Evolutionary conservation across 23 tunicate genomes (phyloP).

Genomic region (Aplidium turbinatum): DNA sequence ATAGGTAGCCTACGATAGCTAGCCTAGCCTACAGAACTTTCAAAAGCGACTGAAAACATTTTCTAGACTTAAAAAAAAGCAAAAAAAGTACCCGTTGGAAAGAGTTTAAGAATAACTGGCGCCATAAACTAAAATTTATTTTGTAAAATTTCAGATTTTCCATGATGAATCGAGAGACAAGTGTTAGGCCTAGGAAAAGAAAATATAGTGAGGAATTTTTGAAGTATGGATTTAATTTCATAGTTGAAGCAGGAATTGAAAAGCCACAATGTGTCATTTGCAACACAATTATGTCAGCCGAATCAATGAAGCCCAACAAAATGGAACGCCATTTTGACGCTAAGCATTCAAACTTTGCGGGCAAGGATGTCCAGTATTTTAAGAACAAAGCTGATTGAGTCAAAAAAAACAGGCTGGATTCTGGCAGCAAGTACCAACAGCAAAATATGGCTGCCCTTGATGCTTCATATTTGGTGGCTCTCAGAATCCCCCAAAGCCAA

Average conservation of each 20-base stretch:
- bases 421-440: slow-evolving; percentile 56
- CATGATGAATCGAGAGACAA: slow-evolving; percentile 29
- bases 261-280: slow-evolving; percentile 54
- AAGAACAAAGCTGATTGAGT: slow-evolving; percentile 42
- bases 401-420: slow-evolving; percentile 43
- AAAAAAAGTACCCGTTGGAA: slow-evolving; percentile 7
- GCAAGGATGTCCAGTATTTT: slow-evolving; percentile 47
- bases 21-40: slow-evolving; percentile 8
- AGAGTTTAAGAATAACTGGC: slow-evolving; percentile 2
- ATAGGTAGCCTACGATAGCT: slow-evolving; percentile 8
- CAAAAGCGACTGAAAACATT: slow-evolving; percentile 4
- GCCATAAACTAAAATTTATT: slow-evolving; percentile 23
- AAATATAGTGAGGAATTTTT: slow-evolving; percentile 42
- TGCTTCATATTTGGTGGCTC: slow-evolving; percentile 22
- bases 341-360: slow-evolving; percentile 43
- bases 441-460: slow-evolving; percentile 51
- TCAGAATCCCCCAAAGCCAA: slow-evolving; percentile 41
- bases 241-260: slow-evolving; percentile 37
- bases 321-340: slow-evolving; percentile 49
- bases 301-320: slow-evolving; percentile 54
- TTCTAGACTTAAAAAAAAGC: slow-evolving; percentile 3
- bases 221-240: slow-evolving; percentile 35
- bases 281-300: slow-evolving; percentile 54
- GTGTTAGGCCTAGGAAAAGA: slow-evolving; percentile 29
- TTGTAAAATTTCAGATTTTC: slow-evolving; percentile 25